Evolutionary conservation across 1,140 invertebrate genomes (phyloP).

Genomic region (Holotrichia oblita): DNA sequence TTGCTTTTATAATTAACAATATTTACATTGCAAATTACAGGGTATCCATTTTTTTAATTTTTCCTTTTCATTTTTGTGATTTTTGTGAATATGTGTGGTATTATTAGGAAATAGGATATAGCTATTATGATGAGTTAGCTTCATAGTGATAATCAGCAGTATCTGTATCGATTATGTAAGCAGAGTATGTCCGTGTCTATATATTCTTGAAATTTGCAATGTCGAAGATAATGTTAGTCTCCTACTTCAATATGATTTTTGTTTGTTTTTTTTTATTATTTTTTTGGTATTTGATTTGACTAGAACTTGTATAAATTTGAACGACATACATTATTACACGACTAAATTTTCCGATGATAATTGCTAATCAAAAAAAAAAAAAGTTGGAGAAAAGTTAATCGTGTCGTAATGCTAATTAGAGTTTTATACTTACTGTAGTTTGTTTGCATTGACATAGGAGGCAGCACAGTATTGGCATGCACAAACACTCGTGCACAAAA

Average conservation of each 20-base stretch:
- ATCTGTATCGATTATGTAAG: too few species aligned
- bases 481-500: constrained; percentile 56
- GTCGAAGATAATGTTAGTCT: constrained; percentile 32
- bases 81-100: too few species aligned
- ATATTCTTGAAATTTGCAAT: constrained; percentile 24
- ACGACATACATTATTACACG: constrained; percentile 48
- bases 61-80: not conserved
- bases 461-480: constrained; percentile 59
- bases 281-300: constrained; percentile 16
- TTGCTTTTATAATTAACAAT: constrained; percentile 37
- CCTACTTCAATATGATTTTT: constrained; percentile 38
- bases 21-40: constrained; percentile 37
- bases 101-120: not conserved
- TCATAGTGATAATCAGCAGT: not conserved
- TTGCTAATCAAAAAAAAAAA: too few species aligned
- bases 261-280: not conserved
- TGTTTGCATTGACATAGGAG: constrained; percentile 58
- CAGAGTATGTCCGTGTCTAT: not conserved
- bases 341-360: constrained; percentile 42
- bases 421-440: constrained; percentile 56
- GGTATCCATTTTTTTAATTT: not conserved
- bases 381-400: constrained; percentile 44
- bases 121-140: constrained; percentile 7
- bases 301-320: constrained; percentile 22
- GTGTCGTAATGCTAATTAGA: constrained; percentile 49